Evolutionary conservation across 2,888 invertebrate genomes (phyloP).

Genomic region (Euzophera pinguis): DNA sequence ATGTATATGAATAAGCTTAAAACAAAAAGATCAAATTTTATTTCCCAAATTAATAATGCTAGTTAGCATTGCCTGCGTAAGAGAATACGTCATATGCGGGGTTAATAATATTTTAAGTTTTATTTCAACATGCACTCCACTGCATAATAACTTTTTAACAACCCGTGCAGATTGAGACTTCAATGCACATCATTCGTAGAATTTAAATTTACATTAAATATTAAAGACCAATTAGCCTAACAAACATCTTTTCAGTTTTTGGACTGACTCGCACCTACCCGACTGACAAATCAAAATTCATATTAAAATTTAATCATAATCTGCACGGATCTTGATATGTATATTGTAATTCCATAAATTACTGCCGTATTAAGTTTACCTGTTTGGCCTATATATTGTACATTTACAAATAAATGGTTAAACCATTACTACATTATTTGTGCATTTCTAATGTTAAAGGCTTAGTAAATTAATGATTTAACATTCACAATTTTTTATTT

Average conservation of each 20-base stretch:
- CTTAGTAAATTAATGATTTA: conserved; percentile 68
- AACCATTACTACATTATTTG: conserved; percentile 61
- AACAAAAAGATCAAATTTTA: background rate
- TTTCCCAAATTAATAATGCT: background rate
- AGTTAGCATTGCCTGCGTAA: no score
- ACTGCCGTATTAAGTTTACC: conserved; percentile 19
- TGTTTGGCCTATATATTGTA: conserved; percentile 56
- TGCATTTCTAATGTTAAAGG: conserved; percentile 69
- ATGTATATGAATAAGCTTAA: background rate
- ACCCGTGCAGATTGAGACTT: background rate
- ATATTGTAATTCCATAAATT: background rate
- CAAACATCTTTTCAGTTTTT: no score
- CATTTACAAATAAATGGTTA: conserved; percentile 57
- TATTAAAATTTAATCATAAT: background rate
- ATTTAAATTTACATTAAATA: no score
- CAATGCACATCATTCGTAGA: background rate
- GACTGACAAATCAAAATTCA: no score
- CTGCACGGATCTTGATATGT: background rate
- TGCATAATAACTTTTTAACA: background rate
- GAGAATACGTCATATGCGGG: no score
- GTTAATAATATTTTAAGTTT: no score
- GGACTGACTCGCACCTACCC: no score
- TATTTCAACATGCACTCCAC: background rate
- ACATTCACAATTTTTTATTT: conserved; percentile 16
- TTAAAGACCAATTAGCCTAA: no score